phyloP scores from a whole-genome alignment of 2,888 invertebrate genomes.

The Teinopalpus imperialis region DNA sequence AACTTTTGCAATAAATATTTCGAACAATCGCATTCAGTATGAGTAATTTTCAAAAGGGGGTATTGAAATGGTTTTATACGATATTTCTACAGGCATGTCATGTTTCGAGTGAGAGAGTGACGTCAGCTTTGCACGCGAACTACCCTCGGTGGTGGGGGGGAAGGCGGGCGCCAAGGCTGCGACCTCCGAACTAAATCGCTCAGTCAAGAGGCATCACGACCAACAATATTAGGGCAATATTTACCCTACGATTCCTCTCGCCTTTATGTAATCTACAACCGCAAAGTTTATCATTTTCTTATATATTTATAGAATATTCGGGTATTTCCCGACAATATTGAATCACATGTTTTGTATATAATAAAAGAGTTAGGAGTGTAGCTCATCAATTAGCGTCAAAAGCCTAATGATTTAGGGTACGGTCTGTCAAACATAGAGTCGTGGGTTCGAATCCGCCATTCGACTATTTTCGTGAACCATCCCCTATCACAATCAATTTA shows the following conservation, averaged over 20 bases:
- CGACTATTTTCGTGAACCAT: no score
- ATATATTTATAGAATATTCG: no score
- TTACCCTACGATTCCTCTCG: constrained; percentile 5
- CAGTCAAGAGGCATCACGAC: constrained; percentile 17
- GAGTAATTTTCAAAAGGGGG: constrained; percentile 5
- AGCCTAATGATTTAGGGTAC: no score
- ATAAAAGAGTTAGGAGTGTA: no score
- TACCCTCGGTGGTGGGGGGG: constrained; percentile 35
- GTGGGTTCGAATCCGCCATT: no score
- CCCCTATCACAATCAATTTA: no score
- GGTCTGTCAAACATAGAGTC: no score
- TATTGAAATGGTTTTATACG: constrained; percentile 14
- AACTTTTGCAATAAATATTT: constrained; percentile 14
- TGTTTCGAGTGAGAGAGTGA: constrained; percentile 36
- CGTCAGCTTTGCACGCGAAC: constrained; percentile 48
- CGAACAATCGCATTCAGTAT: constrained; percentile 4
- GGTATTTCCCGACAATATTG: no score
- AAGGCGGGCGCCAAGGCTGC: constrained; percentile 43
- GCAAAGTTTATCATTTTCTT: background rate
- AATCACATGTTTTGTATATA: no score
- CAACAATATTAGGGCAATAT: constrained; percentile 18
- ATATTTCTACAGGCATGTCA: constrained; percentile 32
- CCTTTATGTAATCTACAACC: constrained; percentile 7
- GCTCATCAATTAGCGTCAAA: no score
- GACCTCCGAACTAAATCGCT: constrained; percentile 40